Percentiles rank a stretch among this genome's conserved stretches.
These are phyloP conservation scores for Mionectes macconnelli DNA, from an alignment of 2,113 vertebrate species.

Conservation along the genomic window DNA sequence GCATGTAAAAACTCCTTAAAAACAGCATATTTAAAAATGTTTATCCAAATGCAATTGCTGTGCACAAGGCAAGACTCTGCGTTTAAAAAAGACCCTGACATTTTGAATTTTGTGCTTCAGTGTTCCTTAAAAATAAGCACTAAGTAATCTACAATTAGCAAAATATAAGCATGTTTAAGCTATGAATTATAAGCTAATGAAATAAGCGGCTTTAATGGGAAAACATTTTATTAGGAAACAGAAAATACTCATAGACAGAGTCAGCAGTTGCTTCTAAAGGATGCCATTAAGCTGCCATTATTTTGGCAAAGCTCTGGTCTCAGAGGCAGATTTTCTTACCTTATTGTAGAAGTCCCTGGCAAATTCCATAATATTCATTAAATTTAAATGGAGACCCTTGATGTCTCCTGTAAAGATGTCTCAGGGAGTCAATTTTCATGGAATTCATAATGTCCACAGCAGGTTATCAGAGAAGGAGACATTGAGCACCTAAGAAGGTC, in stretches of 20 bases:
- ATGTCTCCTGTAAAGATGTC: slow-evolving; percentile 47
- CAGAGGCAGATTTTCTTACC: slow-evolving; percentile 14
- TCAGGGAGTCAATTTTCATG: slow-evolving; percentile 67
- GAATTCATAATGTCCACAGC: slow-evolving; percentile 57
- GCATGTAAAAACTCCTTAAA: background rate
- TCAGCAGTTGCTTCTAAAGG: slow-evolving; percentile 23
- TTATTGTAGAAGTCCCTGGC: background rate
- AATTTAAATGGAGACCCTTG: slow-evolving; percentile 39
- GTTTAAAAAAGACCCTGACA: background rate
- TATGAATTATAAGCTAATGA: background rate
- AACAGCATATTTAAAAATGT: background rate
- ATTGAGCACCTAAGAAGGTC: background rate
- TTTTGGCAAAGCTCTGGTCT: background rate
- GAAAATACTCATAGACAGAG: slow-evolving; percentile 16
- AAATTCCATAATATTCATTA: slow-evolving; percentile 60
- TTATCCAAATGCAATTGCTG: background rate
- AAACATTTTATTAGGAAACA: slow-evolving; percentile 9
- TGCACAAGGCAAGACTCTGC: background rate
- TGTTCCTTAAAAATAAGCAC: slow-evolving; percentile 6
- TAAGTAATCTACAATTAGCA: slow-evolving; percentile 26
- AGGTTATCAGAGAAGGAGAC: slow-evolving; percentile 57
- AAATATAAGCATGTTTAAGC: slow-evolving; percentile 20
- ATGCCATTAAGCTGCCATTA: background rate
- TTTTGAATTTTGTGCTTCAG: background rate
- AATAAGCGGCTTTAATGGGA: slow-evolving; percentile 8